Evolutionary conservation across 2,797 vertebrate species (phyloP).

Genomic region (Lutjanus campechanus): DNA sequence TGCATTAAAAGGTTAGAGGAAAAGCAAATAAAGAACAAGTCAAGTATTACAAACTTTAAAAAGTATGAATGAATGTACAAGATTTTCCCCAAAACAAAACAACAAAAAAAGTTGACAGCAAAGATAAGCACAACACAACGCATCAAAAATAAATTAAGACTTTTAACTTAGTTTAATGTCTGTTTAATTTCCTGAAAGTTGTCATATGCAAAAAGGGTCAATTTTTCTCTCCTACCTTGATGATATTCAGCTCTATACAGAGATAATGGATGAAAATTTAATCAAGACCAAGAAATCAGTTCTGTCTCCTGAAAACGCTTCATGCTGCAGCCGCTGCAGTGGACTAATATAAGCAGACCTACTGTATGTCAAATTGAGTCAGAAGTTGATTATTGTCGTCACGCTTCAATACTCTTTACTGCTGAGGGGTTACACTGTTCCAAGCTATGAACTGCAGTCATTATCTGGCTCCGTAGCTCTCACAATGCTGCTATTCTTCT

Average conservation of each 20-base stretch:
- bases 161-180: constrained; percentile 7
- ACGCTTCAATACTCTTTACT: constrained; percentile 23
- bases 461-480: constrained; percentile 21
- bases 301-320: not conserved
- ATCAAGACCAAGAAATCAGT: not conserved
- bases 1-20: too few relatives aligned
- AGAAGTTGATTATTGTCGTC: constrained; percentile 35
- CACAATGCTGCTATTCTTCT: constrained; percentile 31
- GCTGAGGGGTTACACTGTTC: constrained; percentile 14
- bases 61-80: too few relatives aligned
- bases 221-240: not conserved
- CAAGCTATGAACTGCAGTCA: constrained; percentile 31
- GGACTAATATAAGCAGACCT: constrained; percentile 1
- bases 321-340: not conserved
- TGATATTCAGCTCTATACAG: not conserved
- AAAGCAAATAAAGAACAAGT: not conserved
- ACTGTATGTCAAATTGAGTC: constrained; percentile 25
- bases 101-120: not conserved
- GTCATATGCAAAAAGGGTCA: not conserved
- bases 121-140: not conserved
- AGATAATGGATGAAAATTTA: not conserved
- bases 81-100: not conserved
- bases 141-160: not conserved
- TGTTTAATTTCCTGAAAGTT: constrained; percentile 39
- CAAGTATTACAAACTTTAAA: not conserved